Percentiles rank a stretch among this genome's conserved stretches.
Conservation (phyloP, 2,888 invertebrate species). For the Drosophila rellima region DNA sequence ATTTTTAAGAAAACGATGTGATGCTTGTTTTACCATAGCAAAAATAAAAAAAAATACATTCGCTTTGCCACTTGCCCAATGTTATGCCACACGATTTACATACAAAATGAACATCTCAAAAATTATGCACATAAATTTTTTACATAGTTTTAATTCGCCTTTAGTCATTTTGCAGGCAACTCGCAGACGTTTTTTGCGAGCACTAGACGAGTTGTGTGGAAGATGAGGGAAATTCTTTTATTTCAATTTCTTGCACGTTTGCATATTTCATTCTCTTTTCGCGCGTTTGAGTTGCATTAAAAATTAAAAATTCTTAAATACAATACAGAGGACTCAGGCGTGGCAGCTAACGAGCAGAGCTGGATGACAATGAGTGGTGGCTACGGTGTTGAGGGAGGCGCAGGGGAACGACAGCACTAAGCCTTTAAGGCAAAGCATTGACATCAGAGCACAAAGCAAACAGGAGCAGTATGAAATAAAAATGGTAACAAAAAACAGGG, state of each 20-base stretch:
- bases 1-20: too few species aligned
- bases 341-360: constrained; percentile 62
- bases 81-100: constrained; percentile 65
- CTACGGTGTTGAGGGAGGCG: constrained; percentile 8
- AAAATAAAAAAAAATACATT: constrained; percentile 12
- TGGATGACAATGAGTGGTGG: constrained; percentile 54
- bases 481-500: constrained; percentile 66
- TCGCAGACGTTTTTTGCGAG: neutral
- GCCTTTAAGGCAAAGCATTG: constrained; percentile 84
- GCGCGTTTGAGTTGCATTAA: constrained; percentile 73
- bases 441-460: constrained; percentile 73
- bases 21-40: neutral
- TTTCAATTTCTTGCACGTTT: constrained; percentile 63
- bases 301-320: constrained; percentile 80
- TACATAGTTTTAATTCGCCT: constrained; percentile 68
- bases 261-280: constrained; percentile 65
- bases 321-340: constrained; percentile 74
- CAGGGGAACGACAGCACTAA: constrained; percentile 32
- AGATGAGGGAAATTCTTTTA: constrained; percentile 40
- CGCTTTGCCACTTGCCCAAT: constrained; percentile 26
- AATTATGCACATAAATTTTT: constrained; percentile 78
- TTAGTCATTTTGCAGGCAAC: constrained; percentile 57
- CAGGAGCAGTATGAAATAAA: constrained; percentile 46
- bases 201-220: neutral
- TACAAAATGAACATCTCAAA: constrained; percentile 74